A percentile compares a stretch with the other conserved stretches of the same genome.
These are phyloP conservation scores for Zeuzera pyrina DNA, from an alignment of 2,888 invertebrate species.

Conservation along the genomic window DNA sequence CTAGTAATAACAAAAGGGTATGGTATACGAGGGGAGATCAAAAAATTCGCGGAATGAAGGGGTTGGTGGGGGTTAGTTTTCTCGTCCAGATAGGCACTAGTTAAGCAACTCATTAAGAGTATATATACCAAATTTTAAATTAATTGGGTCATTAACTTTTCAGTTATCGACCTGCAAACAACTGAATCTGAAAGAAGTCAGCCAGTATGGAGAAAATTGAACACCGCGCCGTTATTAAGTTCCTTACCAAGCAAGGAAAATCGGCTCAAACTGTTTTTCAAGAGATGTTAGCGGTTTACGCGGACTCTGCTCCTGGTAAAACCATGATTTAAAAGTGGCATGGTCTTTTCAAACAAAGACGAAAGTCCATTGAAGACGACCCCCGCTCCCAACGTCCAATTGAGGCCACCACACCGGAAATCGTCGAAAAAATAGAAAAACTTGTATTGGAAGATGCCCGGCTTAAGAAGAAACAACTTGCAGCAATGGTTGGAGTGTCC, in stretches of 20 bases:
- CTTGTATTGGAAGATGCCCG: conserved; percentile 9
- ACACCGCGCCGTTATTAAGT: conserved; percentile 7
- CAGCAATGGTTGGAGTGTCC: conserved; percentile 13
- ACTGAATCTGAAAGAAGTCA: too few species aligned
- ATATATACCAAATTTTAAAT: too few species aligned
- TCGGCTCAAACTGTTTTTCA: conserved; percentile 2
- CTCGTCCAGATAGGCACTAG: too few species aligned
- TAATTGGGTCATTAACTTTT: too few species aligned
- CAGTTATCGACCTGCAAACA: too few species aligned
- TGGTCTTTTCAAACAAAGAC: too few species aligned
- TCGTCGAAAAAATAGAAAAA: conserved; percentile 7
- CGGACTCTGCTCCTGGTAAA: conserved; percentile 14
- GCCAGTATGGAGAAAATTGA: conserved; percentile 4
- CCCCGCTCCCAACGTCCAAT: conserved; percentile 8
- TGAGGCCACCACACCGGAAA: conserved; percentile 5
- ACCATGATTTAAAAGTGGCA: conserved; percentile 17
- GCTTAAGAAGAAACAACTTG: conserved; percentile 10
- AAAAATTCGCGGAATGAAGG: too few species aligned
- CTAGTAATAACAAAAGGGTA: too few species aligned
- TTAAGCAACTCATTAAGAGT: too few species aligned
- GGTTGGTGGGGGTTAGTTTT: too few species aligned
- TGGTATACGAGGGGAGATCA: too few species aligned
- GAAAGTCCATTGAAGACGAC: conserved; percentile 11
- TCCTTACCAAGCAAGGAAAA: conserved; percentile 8
- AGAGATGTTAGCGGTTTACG: conserved; percentile 10